These are phyloP conservation scores for Genyomyrus donnyi DNA, from an alignment of 2,113 vertebrate species.

Conservation along the genomic window DNA sequence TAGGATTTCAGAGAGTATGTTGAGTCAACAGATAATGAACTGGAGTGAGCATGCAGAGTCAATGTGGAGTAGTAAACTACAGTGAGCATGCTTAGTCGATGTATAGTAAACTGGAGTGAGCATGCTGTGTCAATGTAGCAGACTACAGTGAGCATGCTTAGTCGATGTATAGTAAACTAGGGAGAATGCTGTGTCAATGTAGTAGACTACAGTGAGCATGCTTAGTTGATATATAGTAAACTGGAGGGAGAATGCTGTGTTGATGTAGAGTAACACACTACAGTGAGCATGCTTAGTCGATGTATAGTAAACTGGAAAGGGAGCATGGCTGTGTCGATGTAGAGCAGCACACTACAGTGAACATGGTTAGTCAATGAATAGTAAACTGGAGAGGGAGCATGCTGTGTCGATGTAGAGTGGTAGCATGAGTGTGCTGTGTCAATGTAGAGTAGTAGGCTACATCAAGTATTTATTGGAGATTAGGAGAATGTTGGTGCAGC, in stretches of 20 bases:
- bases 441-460: not conserved
- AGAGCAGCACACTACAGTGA: too few relatives aligned
- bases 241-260: not conserved
- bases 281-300: not conserved
- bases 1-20: too few relatives aligned
- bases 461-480: not conserved
- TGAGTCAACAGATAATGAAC: too few relatives aligned
- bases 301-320: not conserved
- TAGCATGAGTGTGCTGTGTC: not conserved
- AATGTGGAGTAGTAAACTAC: not conserved
- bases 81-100: not conserved
- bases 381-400: not conserved
- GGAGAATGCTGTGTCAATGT: not conserved
- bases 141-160: not conserved
- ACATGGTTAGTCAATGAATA: not conserved
- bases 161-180: not conserved
- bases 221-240: not conserved
- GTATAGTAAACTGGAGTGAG: not conserved
- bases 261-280: not conserved
- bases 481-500: not conserved
- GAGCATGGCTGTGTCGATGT: not conserved
- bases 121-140: not conserved
- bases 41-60: not conserved
- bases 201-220: not conserved
- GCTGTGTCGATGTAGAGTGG: too few relatives aligned